Conservation (phyloP, 2,797 vertebrate species). For the Centroberyx gerrardi region DNA sequence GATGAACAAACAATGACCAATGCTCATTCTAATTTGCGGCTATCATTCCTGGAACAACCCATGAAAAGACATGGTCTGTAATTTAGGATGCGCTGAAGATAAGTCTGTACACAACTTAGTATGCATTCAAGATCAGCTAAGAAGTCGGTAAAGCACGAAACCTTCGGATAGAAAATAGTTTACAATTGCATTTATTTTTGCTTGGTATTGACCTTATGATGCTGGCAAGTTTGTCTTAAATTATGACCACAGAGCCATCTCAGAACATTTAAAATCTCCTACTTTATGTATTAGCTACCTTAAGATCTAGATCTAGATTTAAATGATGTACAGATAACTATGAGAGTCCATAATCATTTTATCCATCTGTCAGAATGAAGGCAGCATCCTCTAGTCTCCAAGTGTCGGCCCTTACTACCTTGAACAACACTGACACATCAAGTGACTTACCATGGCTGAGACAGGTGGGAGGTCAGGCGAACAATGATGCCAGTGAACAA, state of each 20-base stretch:
- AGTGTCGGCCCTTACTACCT: constrained; percentile 10
- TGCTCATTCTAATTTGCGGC: not conserved
- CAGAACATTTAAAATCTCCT: not conserved
- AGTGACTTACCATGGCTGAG: constrained; percentile 91
- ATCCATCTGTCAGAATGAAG: not conserved
- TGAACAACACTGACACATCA: constrained; percentile 18
- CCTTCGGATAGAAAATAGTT: too few relatives aligned
- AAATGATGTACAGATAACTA: too few relatives aligned
- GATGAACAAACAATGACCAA: not conserved
- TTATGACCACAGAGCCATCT: not conserved
- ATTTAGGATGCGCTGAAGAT: not conserved
- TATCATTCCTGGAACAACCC: not conserved
- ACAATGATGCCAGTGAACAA: constrained; percentile 76
- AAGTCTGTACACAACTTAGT: not conserved
- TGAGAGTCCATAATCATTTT: too few relatives aligned
- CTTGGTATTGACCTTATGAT: too few relatives aligned
- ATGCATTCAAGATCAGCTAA: not conserved
- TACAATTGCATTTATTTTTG: too few relatives aligned
- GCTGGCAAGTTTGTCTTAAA: not conserved
- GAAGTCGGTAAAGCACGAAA: not conserved
- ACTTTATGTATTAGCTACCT: not conserved
- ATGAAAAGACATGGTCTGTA: not conserved
- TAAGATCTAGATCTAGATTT: too few relatives aligned
- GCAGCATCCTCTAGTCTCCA: constrained; percentile 26
- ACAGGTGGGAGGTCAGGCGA: constrained; percentile 71